phyloP scores from a whole-genome alignment of 1,140 invertebrate species.

The Coboldia fuscipes region DNA sequence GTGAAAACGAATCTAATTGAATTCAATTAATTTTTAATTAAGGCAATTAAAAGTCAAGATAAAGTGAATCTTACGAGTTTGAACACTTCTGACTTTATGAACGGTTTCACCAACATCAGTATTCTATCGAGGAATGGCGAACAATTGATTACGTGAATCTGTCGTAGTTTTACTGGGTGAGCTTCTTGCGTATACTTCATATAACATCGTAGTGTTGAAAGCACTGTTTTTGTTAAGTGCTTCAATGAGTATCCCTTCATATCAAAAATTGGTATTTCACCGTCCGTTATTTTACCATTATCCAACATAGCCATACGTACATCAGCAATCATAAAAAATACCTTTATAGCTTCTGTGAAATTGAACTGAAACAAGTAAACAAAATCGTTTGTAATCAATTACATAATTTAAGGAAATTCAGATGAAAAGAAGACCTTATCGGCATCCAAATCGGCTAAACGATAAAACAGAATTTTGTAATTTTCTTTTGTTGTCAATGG shows the following conservation, averaged over 20 bases:
- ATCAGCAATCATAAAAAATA: slow-evolving; percentile 46
- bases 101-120: slow-evolving; percentile 34
- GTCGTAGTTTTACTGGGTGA: slow-evolving; percentile 47
- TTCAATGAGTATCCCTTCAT: slow-evolving; percentile 34
- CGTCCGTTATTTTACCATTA: slow-evolving; percentile 26
- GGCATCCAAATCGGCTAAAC: slow-evolving; percentile 32
- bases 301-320: slow-evolving; percentile 29
- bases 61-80: slow-evolving; percentile 9
- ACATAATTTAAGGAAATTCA: slow-evolving; percentile 1
- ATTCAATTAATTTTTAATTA: background rate
- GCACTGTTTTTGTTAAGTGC: slow-evolving; percentile 35
- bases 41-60: background rate
- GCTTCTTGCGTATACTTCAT: slow-evolving; percentile 52
- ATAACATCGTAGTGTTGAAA: slow-evolving; percentile 38
- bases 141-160: slow-evolving; percentile 47
- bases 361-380: slow-evolving; percentile 31
- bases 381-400: slow-evolving; percentile 24
- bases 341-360: slow-evolving; percentile 40
- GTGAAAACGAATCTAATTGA: slow-evolving; percentile 32
- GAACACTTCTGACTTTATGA: slow-evolving; percentile 37
- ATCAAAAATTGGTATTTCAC: slow-evolving; percentile 48
- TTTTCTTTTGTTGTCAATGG: slow-evolving; percentile 30
- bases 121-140: slow-evolving; percentile 37
- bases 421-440: slow-evolving; percentile 24
- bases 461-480: slow-evolving; percentile 33